Evolutionary conservation across 2,888 invertebrate species (phyloP).

Genomic region (Coremacera marginata): DNA sequence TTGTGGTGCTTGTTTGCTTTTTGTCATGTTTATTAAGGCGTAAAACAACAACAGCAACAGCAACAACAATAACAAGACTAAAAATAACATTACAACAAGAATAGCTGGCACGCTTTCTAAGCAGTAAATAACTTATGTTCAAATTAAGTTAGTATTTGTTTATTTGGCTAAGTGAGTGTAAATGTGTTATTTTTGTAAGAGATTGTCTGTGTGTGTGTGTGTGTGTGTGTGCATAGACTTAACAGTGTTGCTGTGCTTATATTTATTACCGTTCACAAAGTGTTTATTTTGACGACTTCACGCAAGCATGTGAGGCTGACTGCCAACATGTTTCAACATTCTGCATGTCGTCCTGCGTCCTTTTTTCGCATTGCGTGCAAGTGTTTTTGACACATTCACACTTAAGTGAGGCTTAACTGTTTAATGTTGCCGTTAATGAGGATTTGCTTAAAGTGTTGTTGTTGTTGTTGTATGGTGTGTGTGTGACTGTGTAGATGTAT

Average conservation of each 20-base stretch:
- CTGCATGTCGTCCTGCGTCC: not conserved
- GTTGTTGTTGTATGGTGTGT: not conserved
- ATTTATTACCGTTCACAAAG: not conserved
- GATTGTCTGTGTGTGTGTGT: not conserved
- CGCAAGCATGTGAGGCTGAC: not conserved
- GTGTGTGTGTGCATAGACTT: not conserved
- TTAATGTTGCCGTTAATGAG: not conserved
- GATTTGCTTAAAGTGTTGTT: not conserved
- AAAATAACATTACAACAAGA: not conserved
- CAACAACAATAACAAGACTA: not conserved
- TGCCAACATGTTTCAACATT: not conserved
- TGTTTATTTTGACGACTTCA: conserved; percentile 18
- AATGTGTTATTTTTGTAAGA: not conserved
- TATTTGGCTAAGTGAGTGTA: not conserved
- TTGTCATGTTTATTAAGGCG: conserved; percentile 7
- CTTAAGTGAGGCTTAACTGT: not conserved
- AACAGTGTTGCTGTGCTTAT: not conserved
- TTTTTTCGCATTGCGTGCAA: not conserved
- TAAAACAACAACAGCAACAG: not conserved
- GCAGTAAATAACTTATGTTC: conserved; percentile 28
- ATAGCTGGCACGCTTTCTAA: too few relatives aligned
- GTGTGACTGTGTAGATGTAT: too few relatives aligned
- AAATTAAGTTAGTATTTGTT: conserved; percentile 14
- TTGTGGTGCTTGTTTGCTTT: not conserved
- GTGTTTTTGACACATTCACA: not conserved